phyloP scores from a whole-genome alignment of 2,113 vertebrate genomes.

The Nansenia antarctica region DNA sequence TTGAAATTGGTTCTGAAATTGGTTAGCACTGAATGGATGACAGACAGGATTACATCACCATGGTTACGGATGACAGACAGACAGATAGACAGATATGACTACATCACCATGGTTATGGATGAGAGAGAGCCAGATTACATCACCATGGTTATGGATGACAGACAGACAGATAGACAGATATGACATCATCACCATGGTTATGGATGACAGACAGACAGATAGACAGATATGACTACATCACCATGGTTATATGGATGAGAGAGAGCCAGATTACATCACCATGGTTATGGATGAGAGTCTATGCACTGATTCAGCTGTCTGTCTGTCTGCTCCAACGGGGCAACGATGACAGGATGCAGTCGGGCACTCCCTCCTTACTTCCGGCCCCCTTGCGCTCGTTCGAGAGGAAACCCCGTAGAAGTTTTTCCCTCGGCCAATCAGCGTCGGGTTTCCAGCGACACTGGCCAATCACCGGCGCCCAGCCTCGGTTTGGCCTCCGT shows the following conservation, averaged over 20 bases:
- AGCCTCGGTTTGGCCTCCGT: neutral
- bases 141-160: neutral
- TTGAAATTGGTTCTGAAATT: no score
- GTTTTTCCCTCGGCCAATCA: slow-evolving; percentile 36
- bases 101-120: no score
- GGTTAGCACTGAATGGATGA: no score
- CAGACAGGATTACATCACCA: no score
- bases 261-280: no score
- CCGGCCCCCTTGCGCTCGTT: slow-evolving; percentile 42
- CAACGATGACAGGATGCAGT: slow-evolving; percentile 33
- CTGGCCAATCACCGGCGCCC: slow-evolving; percentile 40
- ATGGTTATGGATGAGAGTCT: neutral
- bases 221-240: neutral
- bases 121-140: neutral
- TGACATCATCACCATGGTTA: no score
- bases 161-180: no score
- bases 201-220: no score
- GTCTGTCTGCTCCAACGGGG: neutral
- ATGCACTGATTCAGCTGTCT: neutral
- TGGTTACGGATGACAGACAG: no score
- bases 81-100: no score
- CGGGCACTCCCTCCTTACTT: slow-evolving; percentile 44
- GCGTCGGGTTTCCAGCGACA: neutral
- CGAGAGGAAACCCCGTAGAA: slow-evolving; percentile 37
- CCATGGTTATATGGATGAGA: neutral